A percentile compares a stretch with the other conserved stretches of the same genome.
These are phyloP conservation scores for Sorex araneus DNA, from an alignment of 2,113 vertebrate species.

Conservation along the genomic window DNA sequence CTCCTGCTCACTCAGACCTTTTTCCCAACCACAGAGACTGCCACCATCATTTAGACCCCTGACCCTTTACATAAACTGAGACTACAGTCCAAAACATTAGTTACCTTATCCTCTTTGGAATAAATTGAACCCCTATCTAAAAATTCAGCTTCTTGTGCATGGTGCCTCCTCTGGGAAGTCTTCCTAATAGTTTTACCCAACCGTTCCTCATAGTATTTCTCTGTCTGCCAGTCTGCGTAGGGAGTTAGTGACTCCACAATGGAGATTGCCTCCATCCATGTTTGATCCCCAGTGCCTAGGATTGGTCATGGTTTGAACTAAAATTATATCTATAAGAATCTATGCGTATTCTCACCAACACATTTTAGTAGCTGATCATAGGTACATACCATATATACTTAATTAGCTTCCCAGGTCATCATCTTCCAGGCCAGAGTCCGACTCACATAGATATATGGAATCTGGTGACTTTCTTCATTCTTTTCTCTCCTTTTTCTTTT, in stretches of 20 bases:
- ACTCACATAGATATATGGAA: background rate
- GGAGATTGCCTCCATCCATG: background rate
- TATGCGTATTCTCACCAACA: background rate
- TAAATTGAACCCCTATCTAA: background rate
- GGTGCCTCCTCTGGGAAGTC: background rate
- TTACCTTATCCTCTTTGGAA: background rate
- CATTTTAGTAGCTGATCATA: background rate
- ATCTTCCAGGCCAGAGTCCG: background rate
- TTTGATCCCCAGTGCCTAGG: background rate
- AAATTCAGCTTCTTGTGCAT: background rate
- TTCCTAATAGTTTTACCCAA: background rate
- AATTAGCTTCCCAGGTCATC: background rate
- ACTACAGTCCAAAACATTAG: background rate
- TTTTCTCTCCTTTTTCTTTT: background rate
- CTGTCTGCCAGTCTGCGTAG: background rate
- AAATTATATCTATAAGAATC: constrained; percentile 20
- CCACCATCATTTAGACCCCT: background rate
- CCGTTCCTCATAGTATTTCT: background rate
- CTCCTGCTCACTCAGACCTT: background rate
- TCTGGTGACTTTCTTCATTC: background rate
- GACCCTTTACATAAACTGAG: background rate
- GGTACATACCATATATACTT: background rate
- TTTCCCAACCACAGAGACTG: background rate
- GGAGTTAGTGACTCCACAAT: background rate
- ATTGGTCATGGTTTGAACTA: background rate